These are phyloP conservation scores for Nemopilema nomurai DNA, from an alignment of 30 jellyfish, hydroid and myxozoan species.

Conservation along the genomic window DNA sequence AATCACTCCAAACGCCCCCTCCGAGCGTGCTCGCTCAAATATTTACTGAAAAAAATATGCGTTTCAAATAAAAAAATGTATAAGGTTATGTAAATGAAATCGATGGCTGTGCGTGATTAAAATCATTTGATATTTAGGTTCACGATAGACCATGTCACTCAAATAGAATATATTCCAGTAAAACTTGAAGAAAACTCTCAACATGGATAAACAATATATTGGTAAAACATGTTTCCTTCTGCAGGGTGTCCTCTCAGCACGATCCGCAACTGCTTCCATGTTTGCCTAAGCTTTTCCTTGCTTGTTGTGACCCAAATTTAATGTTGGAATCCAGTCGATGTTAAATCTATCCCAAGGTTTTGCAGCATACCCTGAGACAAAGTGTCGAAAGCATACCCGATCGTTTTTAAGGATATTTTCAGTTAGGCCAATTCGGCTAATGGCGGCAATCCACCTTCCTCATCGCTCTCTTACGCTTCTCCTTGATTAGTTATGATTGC, in stretches of 20 bases:
- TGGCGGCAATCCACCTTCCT: constrained; percentile 41
- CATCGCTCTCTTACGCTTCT: constrained; percentile 32
- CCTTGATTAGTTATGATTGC: constrained; percentile 14
- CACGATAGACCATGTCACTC: too few relatives aligned
- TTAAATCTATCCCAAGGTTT: constrained; percentile 42
- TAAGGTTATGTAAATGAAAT: too few relatives aligned
- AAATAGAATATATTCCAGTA: too few relatives aligned
- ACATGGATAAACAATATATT: too few relatives aligned
- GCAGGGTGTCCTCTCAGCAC: constrained; percentile 7
- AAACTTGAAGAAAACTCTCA: too few relatives aligned
- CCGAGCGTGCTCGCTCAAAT: too few relatives aligned
- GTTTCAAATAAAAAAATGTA: too few relatives aligned
- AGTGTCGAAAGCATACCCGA: constrained; percentile 39
- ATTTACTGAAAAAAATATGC: too few relatives aligned
- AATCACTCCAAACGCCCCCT: too few relatives aligned
- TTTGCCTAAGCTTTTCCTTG: neutral
- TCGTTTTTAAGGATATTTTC: constrained; percentile 22
- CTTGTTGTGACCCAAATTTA: constrained; percentile 18
- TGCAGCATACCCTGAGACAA: constrained; percentile 28
- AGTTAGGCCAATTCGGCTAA: constrained; percentile 44
- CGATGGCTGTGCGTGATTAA: too few relatives aligned
- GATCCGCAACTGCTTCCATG: constrained; percentile 19
- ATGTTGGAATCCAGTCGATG: constrained; percentile 10
- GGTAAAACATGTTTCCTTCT: constrained; percentile 11
- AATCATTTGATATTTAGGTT: too few relatives aligned